Percentiles rank a stretch among this genome's conserved stretches.
Evolutionary conservation across 2,888 invertebrate genomes (phyloP).

Genomic region (Lochmaea capreae): DNA sequence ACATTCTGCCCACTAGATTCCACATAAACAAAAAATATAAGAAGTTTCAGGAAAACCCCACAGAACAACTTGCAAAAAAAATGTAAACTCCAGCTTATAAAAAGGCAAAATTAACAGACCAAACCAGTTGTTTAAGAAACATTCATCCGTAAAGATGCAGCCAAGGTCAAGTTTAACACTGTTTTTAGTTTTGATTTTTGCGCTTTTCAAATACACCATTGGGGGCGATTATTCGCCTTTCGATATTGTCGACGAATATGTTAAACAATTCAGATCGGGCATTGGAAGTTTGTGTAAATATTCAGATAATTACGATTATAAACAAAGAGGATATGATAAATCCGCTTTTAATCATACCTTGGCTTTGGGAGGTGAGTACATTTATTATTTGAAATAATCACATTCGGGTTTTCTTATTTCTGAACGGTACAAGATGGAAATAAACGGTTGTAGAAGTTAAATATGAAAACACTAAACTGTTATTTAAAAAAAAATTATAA

Average conservation of each 20-base stretch:
- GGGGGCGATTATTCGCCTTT: conserved; percentile 53
- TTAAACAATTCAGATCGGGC: conserved; percentile 54
- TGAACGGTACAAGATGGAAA: no score
- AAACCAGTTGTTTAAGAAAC: conserved; percentile 28
- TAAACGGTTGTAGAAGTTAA: no score
- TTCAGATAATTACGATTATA: conserved; percentile 49
- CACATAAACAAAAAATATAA: conserved; percentile 2
- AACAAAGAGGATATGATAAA: conserved; percentile 50
- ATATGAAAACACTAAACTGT: no score
- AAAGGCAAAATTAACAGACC: neutral
- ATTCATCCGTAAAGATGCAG: conserved; percentile 19
- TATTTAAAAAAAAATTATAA: no score
- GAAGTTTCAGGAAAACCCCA: conserved; percentile 29
- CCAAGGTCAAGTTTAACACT: conserved; percentile 17
- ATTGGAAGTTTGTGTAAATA: conserved; percentile 50
- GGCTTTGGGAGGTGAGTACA: conserved; percentile 49
- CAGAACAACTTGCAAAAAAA: neutral
- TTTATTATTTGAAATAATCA: neutral
- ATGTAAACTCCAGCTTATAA: conserved; percentile 17
- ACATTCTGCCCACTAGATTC: conserved; percentile 1
- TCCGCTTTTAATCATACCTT: conserved; percentile 51
- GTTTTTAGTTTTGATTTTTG: conserved; percentile 18
- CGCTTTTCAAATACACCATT: conserved; percentile 1
- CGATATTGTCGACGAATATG: conserved; percentile 57
- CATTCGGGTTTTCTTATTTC: no score